phyloP scores from a whole-genome alignment of 2,888 invertebrate species.

The Automeris io region DNA sequence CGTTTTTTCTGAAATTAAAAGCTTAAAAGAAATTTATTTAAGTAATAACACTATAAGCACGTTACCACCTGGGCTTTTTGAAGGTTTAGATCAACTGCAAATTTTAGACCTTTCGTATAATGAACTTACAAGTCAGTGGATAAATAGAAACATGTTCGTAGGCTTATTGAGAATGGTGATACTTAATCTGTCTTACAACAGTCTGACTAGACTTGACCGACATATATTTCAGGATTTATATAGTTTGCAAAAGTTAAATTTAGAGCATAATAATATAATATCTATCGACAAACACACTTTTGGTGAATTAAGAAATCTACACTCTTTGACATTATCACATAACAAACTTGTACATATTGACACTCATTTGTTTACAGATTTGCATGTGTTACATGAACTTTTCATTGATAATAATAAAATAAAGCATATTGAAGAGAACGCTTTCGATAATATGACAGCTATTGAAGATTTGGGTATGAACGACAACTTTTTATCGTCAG shows the following conservation, averaged over 20 bases:
- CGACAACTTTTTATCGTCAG: slow-evolving; percentile 81
- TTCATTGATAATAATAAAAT: slow-evolving; percentile 86
- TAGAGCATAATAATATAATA: slow-evolving; percentile 83
- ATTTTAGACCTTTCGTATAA: slow-evolving; percentile 84
- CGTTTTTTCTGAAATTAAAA: slow-evolving; percentile 81
- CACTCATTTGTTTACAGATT: slow-evolving; percentile 81
- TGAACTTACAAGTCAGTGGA: slow-evolving; percentile 84
- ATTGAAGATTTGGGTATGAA: slow-evolving; percentile 85
- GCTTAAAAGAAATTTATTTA: slow-evolving; percentile 81
- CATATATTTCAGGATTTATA: slow-evolving; percentile 84
- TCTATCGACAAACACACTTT: slow-evolving; percentile 85
- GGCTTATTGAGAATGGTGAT: slow-evolving; percentile 84
- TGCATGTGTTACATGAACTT: slow-evolving; percentile 83
- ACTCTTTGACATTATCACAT: slow-evolving; percentile 83
- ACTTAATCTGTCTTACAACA: slow-evolving; percentile 84
- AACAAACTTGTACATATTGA: slow-evolving; percentile 83
- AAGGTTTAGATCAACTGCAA: slow-evolving; percentile 83
- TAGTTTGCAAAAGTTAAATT: slow-evolving; percentile 84
- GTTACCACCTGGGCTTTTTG: slow-evolving; percentile 84
- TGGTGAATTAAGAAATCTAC: slow-evolving; percentile 83
- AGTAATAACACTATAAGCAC: slow-evolving; percentile 86
- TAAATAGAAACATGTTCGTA: slow-evolving; percentile 85
- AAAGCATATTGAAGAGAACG: slow-evolving; percentile 80
- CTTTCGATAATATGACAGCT: slow-evolving; percentile 86
- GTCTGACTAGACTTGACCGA: slow-evolving; percentile 81